A percentile compares a stretch with the other conserved stretches of the same genome.
Evolutionary conservation across 2,113 vertebrate genomes (phyloP).

Genomic region (Elephas maximus): DNA sequence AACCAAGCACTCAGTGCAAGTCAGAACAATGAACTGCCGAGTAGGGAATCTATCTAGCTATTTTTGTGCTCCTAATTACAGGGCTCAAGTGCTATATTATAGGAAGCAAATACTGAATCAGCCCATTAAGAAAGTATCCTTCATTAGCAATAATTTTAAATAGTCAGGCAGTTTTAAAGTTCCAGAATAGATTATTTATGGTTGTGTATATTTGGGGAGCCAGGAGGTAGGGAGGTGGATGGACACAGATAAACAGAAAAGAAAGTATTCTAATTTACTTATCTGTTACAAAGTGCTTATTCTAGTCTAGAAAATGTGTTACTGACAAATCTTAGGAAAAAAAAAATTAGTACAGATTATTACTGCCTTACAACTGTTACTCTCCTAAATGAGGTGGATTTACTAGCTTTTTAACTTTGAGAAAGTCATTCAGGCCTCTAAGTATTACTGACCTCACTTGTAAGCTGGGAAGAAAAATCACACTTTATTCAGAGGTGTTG

Average conservation of each 20-base stretch:
- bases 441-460: neutral
- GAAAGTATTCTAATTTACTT: neutral
- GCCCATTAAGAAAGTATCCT: slow-evolving; percentile 27
- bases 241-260: neutral
- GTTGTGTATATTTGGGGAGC: neutral
- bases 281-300: neutral
- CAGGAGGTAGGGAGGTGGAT: neutral
- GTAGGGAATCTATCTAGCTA: slow-evolving; percentile 63
- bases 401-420: neutral
- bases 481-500: neutral
- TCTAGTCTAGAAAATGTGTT: neutral
- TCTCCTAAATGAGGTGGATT: neutral
- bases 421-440: neutral
- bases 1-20: neutral
- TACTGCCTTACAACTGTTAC: neutral
- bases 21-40: slow-evolving; percentile 64
- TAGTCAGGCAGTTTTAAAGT: slow-evolving; percentile 45
- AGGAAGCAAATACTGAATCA: slow-evolving; percentile 69
- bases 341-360: neutral
- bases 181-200: slow-evolving; percentile 52
- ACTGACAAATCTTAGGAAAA: neutral
- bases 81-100: slow-evolving; percentile 50
- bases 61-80: slow-evolving; percentile 75
- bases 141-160: slow-evolving; percentile 64
- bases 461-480: neutral